Percentiles rank a stretch among this genome's conserved stretches.
Evolutionary conservation across 2,888 invertebrate species (phyloP).

Genomic region (Drosophila suboccidentalis): DNA sequence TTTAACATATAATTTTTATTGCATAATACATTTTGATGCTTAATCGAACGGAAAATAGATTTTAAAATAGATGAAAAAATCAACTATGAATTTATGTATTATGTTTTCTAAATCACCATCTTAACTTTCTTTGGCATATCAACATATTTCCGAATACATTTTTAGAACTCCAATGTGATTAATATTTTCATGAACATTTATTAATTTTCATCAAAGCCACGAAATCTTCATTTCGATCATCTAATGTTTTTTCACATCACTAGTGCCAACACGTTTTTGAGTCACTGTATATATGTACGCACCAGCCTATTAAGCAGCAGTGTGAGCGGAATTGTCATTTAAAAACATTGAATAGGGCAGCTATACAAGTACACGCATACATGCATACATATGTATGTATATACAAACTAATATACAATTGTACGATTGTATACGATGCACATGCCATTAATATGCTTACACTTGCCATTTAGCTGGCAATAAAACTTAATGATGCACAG

Average conservation of each 20-base stretch:
- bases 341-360: slow-evolving; percentile 5
- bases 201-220: too few species aligned
- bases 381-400: not conserved
- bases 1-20: too few species aligned
- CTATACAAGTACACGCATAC: not conserved
- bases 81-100: too few species aligned
- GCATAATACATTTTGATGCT: too few species aligned
- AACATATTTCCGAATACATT: too few species aligned
- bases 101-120: too few species aligned
- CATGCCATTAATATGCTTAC: slow-evolving; percentile 27
- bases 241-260: not conserved
- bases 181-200: too few species aligned
- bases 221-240: too few species aligned
- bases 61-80: too few species aligned
- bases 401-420: not conserved
- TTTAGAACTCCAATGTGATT: too few species aligned
- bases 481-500: slow-evolving; percentile 37
- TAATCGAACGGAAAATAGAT: too few species aligned
- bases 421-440: slow-evolving; percentile 1
- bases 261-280: not conserved
- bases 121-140: too few species aligned
- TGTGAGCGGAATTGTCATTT: slow-evolving; percentile 6
- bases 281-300: not conserved
- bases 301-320: not conserved
- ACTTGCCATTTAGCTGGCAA: slow-evolving; percentile 22